Evolutionary conservation across 2,888 invertebrate species (phyloP).

Genomic region (Andrena hattorfiana): DNA sequence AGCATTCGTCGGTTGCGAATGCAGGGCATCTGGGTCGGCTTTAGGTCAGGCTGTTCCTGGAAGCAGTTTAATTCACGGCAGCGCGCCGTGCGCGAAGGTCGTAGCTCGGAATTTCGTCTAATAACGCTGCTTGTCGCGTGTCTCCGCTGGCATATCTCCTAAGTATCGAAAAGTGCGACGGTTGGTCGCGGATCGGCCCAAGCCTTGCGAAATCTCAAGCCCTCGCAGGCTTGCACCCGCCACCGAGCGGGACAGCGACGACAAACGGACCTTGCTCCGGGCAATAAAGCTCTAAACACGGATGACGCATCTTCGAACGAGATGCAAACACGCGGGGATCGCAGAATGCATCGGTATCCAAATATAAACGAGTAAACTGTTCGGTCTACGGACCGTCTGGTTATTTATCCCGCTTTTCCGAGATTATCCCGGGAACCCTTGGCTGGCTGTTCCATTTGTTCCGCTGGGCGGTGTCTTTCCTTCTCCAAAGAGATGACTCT

Average conservation of each 20-base stretch:
- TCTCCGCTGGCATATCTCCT: background rate
- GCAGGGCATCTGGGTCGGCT: constrained; percentile 43
- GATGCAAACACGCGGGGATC: constrained; percentile 31
- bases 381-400: constrained; percentile 69
- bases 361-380: constrained; percentile 71
- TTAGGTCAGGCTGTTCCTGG: constrained; percentile 38
- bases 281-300: background rate
- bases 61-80: constrained; percentile 32
- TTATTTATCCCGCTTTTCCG: constrained; percentile 72
- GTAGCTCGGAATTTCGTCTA: constrained; percentile 40
- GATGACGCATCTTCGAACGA: constrained; percentile 1
- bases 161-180: background rate
- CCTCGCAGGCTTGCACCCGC: background rate
- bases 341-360: constrained; percentile 60
- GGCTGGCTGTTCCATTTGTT: constrained; percentile 54
- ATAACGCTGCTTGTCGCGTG: background rate
- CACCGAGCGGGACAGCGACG: background rate
- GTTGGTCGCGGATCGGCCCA: background rate
- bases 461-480: constrained; percentile 28
- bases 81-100: constrained; percentile 38
- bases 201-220: background rate
- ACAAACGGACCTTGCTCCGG: background rate
- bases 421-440: constrained; percentile 66
- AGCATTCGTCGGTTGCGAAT: constrained; percentile 16
- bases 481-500: background rate